Evolutionary conservation across 2,113 vertebrate species (phyloP), one percentile per base, ranked within the genome.

Genomic region (Mixornis gularis): DNA sequence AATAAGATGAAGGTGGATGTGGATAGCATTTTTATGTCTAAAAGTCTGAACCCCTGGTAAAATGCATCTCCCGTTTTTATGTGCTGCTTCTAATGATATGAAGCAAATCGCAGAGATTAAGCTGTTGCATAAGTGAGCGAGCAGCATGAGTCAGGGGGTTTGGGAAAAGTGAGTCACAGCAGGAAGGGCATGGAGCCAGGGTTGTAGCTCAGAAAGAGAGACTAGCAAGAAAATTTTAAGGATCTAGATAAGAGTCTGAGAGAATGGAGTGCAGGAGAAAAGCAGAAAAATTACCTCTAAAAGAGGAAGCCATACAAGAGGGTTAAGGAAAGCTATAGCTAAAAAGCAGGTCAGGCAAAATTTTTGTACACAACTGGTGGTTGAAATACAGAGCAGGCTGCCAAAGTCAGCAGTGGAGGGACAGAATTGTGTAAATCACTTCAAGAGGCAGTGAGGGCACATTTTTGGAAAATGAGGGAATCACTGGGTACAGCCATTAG

Each of bases 81-180:
- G 90, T 85, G 38, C 90, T 96, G 94, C 91, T 96, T 83, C 96
- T 96, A 96, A 95, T 95, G 96, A 94, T 95, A 97, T 4, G 29
- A 96, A 97, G 96, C 95, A 97, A 97, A 96, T 94, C 95, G 84
- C 93, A 79, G 94, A 97, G 97, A 97, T 97, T 97, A 97, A 97
- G 94, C 79, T 93, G 96, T 98, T 98, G 96, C 97, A 97, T 98
- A 98, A 98, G 95, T 94, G 87, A 97, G 89, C 55, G 55, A 95
- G 96, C 97, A 95, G 97, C 96, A 94, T 97, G 97, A 98, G 97
- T 98, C 97, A 98, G 97, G 97, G 95, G 97, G 96, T 96, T 97
- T 97, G 97, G 98, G 96, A 97, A 97, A 95, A 97, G 81, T 98
- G 97, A 98, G 89, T 98, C 98, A 97, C 83, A 97, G 95, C 29